Base-by-base conservation (phyloP, 2,888 invertebrate species). In the Nezara viridula region DNA sequence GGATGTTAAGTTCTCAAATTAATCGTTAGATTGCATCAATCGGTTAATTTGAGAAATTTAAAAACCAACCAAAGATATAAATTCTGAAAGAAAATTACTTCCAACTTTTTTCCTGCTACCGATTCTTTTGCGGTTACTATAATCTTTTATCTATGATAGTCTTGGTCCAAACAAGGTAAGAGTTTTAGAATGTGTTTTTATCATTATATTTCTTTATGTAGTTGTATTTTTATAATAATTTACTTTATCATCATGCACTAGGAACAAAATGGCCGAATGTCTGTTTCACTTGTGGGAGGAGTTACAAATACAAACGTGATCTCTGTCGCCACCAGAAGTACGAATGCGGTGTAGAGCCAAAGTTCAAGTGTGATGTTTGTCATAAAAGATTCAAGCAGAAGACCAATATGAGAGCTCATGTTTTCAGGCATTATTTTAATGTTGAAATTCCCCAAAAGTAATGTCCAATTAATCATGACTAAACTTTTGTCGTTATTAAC, bases 361-460 rank as follows among this genome's bases (percentile, higher is more conserved):
- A 92, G 37, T 93, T 92, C 91, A 92, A 92, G 89, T 93, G 93
- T 88, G 92, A 93, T 12, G 92, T 93, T 77, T 93, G 93, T 90
- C 88, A 91, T 14, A 32, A 90, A 88, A 77, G 86, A 44, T 89
- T 86, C 21, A 89, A 89, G 47, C 85, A 85, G 73, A 89, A 86
- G 85, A 86, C 66, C 3, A 91, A 91, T 88, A 88, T 91, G 37
- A 91, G 88, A 77, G 81, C 66, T 1, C 91, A 91, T 27, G 47
- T 87, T 14, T n/a, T 89, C 16, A 66, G 86, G 21, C 88, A 88
- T 27, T 88, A 73, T 44, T 27, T n/a, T 66, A 44, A 60, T 40
- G 19, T 21, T 24, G 37, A 12, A 7, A 32, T 44, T 44, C 44
- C 44, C 5, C n/a, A n/a, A n/a, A n/a, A n/a, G n/a, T n/a, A n/a